phyloP scores from a whole-genome alignment of 1,140 invertebrate species.

The Druon quercuslanigerum region DNA sequence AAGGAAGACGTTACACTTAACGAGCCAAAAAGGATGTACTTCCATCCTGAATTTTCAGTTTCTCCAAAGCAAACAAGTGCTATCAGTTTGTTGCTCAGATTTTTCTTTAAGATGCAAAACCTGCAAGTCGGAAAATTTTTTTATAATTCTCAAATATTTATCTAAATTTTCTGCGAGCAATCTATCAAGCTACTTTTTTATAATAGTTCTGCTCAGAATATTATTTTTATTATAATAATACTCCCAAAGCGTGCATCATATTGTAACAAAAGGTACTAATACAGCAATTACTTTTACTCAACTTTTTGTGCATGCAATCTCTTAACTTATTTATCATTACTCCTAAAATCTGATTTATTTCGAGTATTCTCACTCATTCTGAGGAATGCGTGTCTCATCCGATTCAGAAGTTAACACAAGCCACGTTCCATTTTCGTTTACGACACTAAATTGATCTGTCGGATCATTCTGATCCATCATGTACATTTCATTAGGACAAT shows the following conservation, averaged over 20 bases:
- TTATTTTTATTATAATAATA: no score
- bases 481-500: conserved; percentile 49
- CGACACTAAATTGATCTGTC: conserved; percentile 47
- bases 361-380: background rate
- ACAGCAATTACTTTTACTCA: no score
- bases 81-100: conserved; percentile 54
- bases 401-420: background rate
- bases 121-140: conserved; percentile 57
- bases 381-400: background rate
- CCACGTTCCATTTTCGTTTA: background rate
- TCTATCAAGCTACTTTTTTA: no score
- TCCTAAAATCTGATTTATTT: conserved; percentile 11
- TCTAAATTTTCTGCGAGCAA: background rate
- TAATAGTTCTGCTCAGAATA: no score
- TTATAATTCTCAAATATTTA: background rate
- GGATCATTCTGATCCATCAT: background rate
- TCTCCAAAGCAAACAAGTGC: conserved; percentile 77
- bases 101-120: conserved; percentile 68
- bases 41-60: conserved; percentile 49
- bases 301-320: background rate
- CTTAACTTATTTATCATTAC: background rate
- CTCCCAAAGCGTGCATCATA: no score
- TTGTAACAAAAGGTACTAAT: no score
- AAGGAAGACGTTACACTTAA: conserved; percentile 77
- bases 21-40: conserved; percentile 68